These are phyloP conservation scores for Acyrthosiphon pisum DNA, from an alignment of 1,140 invertebrate genomes.

Conservation along the genomic window DNA sequence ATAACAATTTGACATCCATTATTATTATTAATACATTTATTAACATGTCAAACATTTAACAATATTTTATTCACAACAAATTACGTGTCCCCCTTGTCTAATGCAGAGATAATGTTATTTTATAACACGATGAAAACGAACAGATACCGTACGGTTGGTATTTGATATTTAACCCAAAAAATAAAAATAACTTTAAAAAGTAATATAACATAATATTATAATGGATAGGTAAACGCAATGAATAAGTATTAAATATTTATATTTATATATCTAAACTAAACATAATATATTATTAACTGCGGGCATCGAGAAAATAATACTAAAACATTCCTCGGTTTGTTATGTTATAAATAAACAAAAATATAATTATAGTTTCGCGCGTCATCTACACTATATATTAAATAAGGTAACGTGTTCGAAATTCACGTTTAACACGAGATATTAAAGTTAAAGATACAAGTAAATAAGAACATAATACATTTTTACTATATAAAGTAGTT, in stretches of 20 bases:
- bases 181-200: background rate
- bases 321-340: constrained; percentile 41
- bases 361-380: constrained; percentile 55
- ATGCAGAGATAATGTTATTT: constrained; percentile 1
- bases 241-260: background rate
- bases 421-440: background rate
- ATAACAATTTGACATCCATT: constrained; percentile 54
- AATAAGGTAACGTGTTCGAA: constrained; percentile 26
- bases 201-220: background rate
- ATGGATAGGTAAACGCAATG: background rate
- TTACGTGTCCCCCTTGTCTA: background rate
- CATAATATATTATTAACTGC: background rate
- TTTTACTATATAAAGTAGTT: background rate
- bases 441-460: background rate
- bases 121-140: background rate
- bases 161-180: background rate
- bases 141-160: background rate
- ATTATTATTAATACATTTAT: constrained; percentile 28
- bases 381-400: constrained; percentile 50
- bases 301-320: constrained; percentile 14
- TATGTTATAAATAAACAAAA: constrained; percentile 57
- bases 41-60: constrained; percentile 15
- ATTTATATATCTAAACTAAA: background rate
- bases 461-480: background rate
- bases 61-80: background rate